Evolutionary conservation across 2,888 invertebrate species (phyloP).

Genomic region (Gandaritis pyraliata): DNA sequence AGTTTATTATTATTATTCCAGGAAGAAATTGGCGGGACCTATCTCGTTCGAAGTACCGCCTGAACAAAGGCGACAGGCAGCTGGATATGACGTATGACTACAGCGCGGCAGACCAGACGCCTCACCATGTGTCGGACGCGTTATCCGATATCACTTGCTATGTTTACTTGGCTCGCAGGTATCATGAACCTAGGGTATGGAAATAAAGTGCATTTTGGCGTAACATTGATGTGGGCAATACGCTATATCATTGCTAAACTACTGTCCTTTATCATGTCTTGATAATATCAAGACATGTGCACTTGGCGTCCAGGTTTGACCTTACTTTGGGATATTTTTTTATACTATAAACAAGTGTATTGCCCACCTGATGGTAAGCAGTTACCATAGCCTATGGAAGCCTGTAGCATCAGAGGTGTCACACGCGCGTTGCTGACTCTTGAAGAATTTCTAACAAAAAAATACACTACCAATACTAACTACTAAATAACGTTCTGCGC

Average conservation of each 20-base stretch:
- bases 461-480: too few species aligned
- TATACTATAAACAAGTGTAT: too few species aligned
- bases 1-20: constrained; percentile 41
- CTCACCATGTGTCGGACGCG: constrained; percentile 98
- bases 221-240: not conserved
- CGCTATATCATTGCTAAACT: not conserved
- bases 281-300: too few species aligned
- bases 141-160: constrained; percentile 98
- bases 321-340: too few species aligned
- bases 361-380: too few species aligned
- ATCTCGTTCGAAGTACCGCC: constrained; percentile 96
- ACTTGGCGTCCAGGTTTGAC: too few species aligned
- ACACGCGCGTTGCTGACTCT: too few species aligned
- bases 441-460: too few species aligned
- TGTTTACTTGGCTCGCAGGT: constrained; percentile 91
- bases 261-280: not conserved
- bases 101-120: constrained; percentile 84
- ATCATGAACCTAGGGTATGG: not conserved
- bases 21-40: constrained; percentile 94
- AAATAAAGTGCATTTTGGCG: not conserved
- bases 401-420: too few species aligned
- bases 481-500: too few species aligned
- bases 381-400: too few species aligned
- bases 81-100: constrained; percentile 95
- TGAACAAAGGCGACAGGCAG: constrained; percentile 98